Conservation (phyloP, 2,797 vertebrate species). For the Myotis vivesi region DNA sequence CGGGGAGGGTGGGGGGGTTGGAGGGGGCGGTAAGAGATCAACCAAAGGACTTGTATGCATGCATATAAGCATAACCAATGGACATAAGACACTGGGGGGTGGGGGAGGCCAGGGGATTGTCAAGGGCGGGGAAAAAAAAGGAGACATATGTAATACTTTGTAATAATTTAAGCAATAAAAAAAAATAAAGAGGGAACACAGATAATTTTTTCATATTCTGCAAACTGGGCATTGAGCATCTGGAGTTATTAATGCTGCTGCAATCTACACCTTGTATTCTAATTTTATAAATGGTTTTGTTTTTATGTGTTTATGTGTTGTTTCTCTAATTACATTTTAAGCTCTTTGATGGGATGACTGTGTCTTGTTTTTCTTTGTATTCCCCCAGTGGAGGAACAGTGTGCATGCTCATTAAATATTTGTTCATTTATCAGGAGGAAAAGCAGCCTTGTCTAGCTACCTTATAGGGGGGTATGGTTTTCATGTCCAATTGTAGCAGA, state of each 20-base stretch:
- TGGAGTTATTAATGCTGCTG: constrained; percentile 43
- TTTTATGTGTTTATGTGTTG: constrained; percentile 54
- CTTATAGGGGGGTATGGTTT: constrained; percentile 54
- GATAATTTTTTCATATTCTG: constrained; percentile 35
- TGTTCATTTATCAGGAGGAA: constrained; percentile 63
- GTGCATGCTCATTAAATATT: constrained; percentile 43
- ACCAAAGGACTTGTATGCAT: no score
- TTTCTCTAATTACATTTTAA: constrained; percentile 68
- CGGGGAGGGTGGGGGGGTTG: no score
- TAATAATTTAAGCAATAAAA: no score
- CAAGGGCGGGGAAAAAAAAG: no score
- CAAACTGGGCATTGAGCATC: not conserved
- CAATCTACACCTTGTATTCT: constrained; percentile 49
- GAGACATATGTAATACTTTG: no score
- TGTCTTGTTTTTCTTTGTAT: constrained; percentile 54
- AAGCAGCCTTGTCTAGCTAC: constrained; percentile 31
- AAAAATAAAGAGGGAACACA: not conserved
- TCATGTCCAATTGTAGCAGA: constrained; percentile 59
- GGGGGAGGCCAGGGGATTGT: no score
- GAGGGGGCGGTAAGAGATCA: no score
- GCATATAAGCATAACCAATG: no score
- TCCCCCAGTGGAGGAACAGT: constrained; percentile 17
- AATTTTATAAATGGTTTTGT: constrained; percentile 57
- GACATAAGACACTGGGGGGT: no score
- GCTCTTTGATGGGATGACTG: constrained; percentile 31